Percentiles rank a stretch among this genome's conserved stretches.
phyloP scores from a whole-genome alignment of 1,140 invertebrate genomes.

The Chrysopa pallens region DNA sequence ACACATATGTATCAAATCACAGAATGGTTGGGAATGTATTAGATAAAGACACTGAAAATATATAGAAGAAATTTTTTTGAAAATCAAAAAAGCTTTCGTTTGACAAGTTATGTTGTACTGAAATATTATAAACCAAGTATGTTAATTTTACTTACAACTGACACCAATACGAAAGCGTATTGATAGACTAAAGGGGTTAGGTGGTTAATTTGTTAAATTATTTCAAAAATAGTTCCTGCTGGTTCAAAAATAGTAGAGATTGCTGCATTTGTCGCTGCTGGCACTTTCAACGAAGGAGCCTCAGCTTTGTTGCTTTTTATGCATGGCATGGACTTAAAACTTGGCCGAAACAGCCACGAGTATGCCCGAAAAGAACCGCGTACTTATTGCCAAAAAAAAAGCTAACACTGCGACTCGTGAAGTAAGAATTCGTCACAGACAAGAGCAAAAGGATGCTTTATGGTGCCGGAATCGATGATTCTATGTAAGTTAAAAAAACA shows the following conservation, averaged over 20 bases:
- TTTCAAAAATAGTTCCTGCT: not conserved
- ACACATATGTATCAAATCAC: too few relatives aligned
- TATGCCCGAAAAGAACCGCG: not conserved
- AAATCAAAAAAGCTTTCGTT: too few relatives aligned
- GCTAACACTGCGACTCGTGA: not conserved
- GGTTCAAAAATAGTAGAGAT: constrained; percentile 2
- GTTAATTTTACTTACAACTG: too few relatives aligned
- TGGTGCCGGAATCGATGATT: constrained; percentile 3
- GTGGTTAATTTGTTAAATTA: not conserved
- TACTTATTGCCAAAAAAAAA: not conserved
- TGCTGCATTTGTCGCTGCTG: constrained; percentile 3
- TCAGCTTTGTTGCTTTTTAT: constrained; percentile 1
- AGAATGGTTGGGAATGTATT: too few relatives aligned
- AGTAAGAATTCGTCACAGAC: too few relatives aligned
- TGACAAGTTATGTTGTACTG: too few relatives aligned
- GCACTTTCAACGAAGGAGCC: constrained; percentile 5
- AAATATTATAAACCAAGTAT: too few relatives aligned
- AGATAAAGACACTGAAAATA: too few relatives aligned
- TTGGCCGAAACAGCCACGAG: constrained; percentile 3
- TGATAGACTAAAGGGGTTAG: not conserved
- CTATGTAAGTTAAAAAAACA: not conserved
- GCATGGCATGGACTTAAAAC: too few relatives aligned
- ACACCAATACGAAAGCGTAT: too few relatives aligned
- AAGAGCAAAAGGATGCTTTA: not conserved
- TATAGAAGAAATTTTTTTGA: too few relatives aligned